Percentiles rank a stretch among this genome's conserved stretches.
phyloP scores from a whole-genome alignment of 2,888 invertebrate genomes.

The Cantharis nigra region DNA sequence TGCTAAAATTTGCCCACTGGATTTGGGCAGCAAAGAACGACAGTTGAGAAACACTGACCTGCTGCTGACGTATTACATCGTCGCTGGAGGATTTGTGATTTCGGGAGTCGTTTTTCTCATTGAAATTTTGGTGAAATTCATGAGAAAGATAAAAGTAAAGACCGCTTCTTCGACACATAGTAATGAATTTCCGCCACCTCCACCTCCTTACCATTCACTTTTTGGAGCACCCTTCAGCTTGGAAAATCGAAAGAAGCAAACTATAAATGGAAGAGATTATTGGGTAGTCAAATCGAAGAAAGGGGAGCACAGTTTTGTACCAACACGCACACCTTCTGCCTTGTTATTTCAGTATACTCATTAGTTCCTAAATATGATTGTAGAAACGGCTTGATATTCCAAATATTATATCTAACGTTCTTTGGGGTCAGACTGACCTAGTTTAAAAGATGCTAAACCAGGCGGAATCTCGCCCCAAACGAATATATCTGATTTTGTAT shows the following conservation, averaged over 20 bases:
- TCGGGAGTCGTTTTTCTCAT: conserved; percentile 65
- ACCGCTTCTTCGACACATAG: background rate
- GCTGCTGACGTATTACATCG: conserved; percentile 74
- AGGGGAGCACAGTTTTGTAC: conserved; percentile 72
- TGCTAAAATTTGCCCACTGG: conserved; percentile 75
- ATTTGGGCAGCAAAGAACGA: conserved; percentile 75
- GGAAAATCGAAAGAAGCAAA: conserved; percentile 19
- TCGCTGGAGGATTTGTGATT: conserved; percentile 66
- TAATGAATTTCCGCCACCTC: conserved; percentile 51
- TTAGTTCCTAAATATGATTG: conserved; percentile 29
- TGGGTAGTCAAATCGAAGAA: conserved; percentile 66
- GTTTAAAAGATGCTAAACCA: background rate
- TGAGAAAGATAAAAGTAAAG: conserved; percentile 1
- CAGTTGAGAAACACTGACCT: conserved; percentile 74
- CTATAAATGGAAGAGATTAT: conserved; percentile 76
- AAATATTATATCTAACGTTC: background rate
- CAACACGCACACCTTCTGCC: conserved; percentile 76
- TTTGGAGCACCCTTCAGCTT: conserved; percentile 55
- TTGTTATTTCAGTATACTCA: conserved; percentile 69
- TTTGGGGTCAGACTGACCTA: background rate
- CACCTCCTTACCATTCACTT: conserved; percentile 70
- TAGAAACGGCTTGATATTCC: too few relatives aligned
- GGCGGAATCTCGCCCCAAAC: background rate
- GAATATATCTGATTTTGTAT: background rate
- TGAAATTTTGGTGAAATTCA: conserved; percentile 57